A percentile compares a stretch with the other conserved stretches of the same genome.
Conservation (phyloP, 2,888 invertebrate genomes). For the Tortrix viridana region DNA sequence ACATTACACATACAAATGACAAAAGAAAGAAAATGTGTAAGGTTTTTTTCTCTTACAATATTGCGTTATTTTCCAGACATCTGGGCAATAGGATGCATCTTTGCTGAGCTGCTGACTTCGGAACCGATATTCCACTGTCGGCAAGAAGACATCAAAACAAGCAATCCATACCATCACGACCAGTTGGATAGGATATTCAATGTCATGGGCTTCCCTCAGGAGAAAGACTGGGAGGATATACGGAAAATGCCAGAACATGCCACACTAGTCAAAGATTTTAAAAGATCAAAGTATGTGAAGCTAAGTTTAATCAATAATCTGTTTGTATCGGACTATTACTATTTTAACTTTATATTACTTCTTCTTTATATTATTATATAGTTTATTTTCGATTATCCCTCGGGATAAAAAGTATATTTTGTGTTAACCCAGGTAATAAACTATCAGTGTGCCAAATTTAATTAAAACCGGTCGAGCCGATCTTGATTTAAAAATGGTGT, state of each 20-base stretch:
- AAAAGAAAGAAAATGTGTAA: too few relatives aligned
- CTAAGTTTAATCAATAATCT: background rate
- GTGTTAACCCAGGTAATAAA: too few relatives aligned
- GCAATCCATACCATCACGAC: constrained; percentile 99
- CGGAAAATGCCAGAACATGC: constrained; percentile 99
- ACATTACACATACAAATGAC: too few relatives aligned
- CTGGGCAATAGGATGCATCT: constrained; percentile 99
- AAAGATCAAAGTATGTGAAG: constrained; percentile 91
- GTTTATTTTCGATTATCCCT: too few relatives aligned
- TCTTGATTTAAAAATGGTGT: too few relatives aligned
- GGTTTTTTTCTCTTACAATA: background rate
- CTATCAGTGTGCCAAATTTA: too few relatives aligned
- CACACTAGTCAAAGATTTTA: constrained; percentile 97
- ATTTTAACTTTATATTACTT: too few relatives aligned
- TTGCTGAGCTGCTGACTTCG: constrained; percentile 98
- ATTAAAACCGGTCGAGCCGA: too few relatives aligned
- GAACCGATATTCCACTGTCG: constrained; percentile 99
- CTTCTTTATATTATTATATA: background rate
- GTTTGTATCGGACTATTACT: too few relatives aligned
- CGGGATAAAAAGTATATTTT: too few relatives aligned
- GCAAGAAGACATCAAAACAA: constrained; percentile 99
- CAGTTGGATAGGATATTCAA: constrained; percentile 99
- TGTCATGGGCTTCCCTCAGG: constrained; percentile 99
- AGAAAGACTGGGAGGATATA: constrained; percentile 99
- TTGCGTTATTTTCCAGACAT: constrained; percentile 87